Percentiles rank a stretch among this genome's conserved stretches.
Evolutionary conservation across 2,113 vertebrate genomes (phyloP).

Genomic region (Silurus meridionalis): DNA sequence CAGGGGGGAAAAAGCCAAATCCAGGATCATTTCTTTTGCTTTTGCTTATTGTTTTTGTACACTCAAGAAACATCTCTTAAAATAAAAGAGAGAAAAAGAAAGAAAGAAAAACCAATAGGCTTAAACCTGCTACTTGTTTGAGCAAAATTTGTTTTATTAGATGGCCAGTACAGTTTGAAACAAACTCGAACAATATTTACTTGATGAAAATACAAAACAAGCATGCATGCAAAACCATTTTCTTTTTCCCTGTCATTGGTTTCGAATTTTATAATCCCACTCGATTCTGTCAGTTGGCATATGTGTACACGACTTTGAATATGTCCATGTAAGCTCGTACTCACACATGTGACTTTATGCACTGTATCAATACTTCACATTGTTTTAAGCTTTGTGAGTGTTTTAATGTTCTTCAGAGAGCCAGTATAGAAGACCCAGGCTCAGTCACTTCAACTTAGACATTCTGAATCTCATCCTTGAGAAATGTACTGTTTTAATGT

Average conservation of each 20-base stretch:
- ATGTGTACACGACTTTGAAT: slow-evolving; percentile 59
- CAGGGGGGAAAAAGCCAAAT: slow-evolving; percentile 60
- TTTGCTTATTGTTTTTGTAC: slow-evolving; percentile 86
- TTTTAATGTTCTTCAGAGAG: slow-evolving; percentile 60
- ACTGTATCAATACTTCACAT: slow-evolving; percentile 60
- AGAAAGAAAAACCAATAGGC: slow-evolving; percentile 41
- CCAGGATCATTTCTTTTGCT: slow-evolving; percentile 69
- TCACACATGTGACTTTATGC: slow-evolving; percentile 67
- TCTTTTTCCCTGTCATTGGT: background rate
- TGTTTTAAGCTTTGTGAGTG: slow-evolving; percentile 56
- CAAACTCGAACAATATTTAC: slow-evolving; percentile 51
- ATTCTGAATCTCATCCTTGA: slow-evolving; percentile 13
- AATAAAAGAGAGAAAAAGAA: slow-evolving; percentile 45
- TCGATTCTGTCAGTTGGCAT: slow-evolving; percentile 59
- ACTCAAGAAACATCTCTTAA: slow-evolving; percentile 71
- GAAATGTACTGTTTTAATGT: slow-evolving; percentile 7
- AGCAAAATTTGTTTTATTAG: slow-evolving; percentile 43
- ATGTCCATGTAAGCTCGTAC: slow-evolving; percentile 60
- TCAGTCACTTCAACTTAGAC: slow-evolving; percentile 5
- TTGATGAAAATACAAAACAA: slow-evolving; percentile 57
- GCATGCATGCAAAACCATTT: slow-evolving; percentile 62
- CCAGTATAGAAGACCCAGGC: slow-evolving; percentile 13
- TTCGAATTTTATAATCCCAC: slow-evolving; percentile 24
- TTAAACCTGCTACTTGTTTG: slow-evolving; percentile 45
- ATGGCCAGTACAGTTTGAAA: slow-evolving; percentile 15